phyloP scores from a whole-genome alignment of 2,888 invertebrate species.

The Tetropium fuscum region DNA sequence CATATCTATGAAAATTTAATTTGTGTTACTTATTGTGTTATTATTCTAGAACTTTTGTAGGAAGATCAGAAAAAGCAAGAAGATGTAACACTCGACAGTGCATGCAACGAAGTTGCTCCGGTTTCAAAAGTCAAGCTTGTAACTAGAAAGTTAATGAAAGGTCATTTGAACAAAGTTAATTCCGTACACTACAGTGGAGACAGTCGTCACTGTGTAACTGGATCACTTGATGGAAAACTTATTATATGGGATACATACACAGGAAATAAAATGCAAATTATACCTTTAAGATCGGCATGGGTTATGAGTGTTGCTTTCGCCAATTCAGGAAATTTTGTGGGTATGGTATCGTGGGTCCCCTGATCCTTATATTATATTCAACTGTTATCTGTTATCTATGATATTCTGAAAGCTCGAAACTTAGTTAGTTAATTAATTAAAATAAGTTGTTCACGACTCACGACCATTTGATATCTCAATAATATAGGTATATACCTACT shows the following conservation, averaged over 20 bases:
- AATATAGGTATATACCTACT: too few relatives aligned
- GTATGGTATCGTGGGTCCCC: constrained; percentile 64
- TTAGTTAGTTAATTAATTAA: too few relatives aligned
- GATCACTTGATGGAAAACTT: constrained; percentile 92
- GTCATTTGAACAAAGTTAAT: constrained; percentile 94
- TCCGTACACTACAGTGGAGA: constrained; percentile 92
- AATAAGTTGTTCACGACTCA: too few relatives aligned
- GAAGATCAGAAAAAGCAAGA: constrained; percentile 84
- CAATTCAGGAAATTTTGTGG: constrained; percentile 88
- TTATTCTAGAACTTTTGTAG: constrained; percentile 64
- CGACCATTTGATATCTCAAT: too few relatives aligned
- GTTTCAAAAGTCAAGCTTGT: constrained; percentile 78
- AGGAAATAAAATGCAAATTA: constrained; percentile 92
- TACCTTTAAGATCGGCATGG: constrained; percentile 91
- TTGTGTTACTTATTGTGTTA: too few relatives aligned
- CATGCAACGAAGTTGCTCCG: constrained; percentile 76
- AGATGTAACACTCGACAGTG: constrained; percentile 79
- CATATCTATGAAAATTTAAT: too few relatives aligned
- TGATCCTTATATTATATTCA: too few relatives aligned
- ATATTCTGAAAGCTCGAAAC: too few relatives aligned
- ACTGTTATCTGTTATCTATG: too few relatives aligned
- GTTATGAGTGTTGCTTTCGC: constrained; percentile 94
- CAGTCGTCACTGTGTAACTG: constrained; percentile 89
- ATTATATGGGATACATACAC: constrained; percentile 97
- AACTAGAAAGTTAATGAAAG: constrained; percentile 85